Evolutionary conservation across 2,113 vertebrate species (phyloP).

Genomic region (Melanocharis versteri): DNA sequence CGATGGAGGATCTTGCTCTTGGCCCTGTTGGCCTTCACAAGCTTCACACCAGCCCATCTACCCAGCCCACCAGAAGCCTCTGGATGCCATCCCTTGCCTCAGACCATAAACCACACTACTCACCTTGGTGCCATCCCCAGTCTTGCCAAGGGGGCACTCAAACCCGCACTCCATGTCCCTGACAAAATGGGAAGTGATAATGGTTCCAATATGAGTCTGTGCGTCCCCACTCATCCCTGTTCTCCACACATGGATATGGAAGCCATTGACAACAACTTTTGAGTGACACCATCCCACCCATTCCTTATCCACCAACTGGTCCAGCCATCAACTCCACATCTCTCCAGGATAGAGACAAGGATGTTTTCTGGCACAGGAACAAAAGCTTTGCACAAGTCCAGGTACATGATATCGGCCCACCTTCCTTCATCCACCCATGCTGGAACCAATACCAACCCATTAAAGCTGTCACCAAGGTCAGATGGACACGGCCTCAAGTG

Average conservation of each 20-base stretch:
- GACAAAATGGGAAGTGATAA: no score
- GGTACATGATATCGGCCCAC: accelerated
- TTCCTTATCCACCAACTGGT: background rate
- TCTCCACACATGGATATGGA: background rate
- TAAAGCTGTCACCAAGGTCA: no score
- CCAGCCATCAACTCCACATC: background rate
- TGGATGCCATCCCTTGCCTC: background rate
- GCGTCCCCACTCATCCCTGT: no score
- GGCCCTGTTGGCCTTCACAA: accelerated
- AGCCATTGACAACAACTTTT: background rate
- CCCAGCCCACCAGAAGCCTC: no score
- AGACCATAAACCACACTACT: background rate
- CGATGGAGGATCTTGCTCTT: background rate
- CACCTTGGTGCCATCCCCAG: no score
- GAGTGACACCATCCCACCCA: background rate
- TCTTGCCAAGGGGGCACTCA: background rate
- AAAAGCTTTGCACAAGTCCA: background rate
- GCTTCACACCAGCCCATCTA: background rate
- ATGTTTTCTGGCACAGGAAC: background rate
- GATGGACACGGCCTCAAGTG: accelerated
- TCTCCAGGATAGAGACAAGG: background rate
- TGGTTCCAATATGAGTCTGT: no score
- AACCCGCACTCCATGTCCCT: no score
- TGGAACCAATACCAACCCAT: background rate
- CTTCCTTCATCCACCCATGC: no score